Evolutionary conservation across 1,140 invertebrate species (phyloP).

Genomic region (Caenorhabditis brenneri): DNA sequence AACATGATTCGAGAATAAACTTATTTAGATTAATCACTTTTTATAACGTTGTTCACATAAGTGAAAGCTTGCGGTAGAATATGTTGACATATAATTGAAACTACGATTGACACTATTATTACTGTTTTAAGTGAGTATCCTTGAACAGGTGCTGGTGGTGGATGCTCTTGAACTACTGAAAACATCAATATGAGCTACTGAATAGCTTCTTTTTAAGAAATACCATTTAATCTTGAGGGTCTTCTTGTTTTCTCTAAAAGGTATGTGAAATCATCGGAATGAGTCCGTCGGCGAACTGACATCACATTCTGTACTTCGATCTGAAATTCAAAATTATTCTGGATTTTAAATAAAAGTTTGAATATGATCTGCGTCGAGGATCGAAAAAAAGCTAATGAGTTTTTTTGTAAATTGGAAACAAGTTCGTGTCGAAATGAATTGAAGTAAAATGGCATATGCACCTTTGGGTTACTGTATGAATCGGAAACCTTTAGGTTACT

Average conservation of each 20-base stretch:
- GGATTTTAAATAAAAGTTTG: too few species aligned
- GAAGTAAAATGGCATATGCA: too few species aligned
- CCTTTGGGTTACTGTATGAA: too few species aligned
- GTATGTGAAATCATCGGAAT: neutral
- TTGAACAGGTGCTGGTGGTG: neutral
- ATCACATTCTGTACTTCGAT: neutral
- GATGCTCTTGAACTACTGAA: slow-evolving; percentile 1
- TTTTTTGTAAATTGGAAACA: too few species aligned
- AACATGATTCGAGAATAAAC: neutral
- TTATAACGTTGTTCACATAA: neutral
- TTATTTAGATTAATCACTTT: neutral
- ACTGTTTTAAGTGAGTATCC: neutral
- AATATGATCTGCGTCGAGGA: too few species aligned
- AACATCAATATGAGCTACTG: neutral
- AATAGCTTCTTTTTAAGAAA: too few species aligned
- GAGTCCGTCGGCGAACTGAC: slow-evolving; percentile 12
- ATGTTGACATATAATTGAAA: slow-evolving; percentile 1
- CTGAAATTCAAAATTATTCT: neutral
- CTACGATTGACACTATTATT: neutral
- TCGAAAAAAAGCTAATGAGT: too few species aligned
- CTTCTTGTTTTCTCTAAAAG: neutral
- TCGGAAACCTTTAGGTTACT: too few species aligned
- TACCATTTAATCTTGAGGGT: slow-evolving; percentile 1
- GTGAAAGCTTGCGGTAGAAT: neutral
- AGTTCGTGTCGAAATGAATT: too few species aligned